A percentile compares a stretch with the other conserved stretches of the same genome.
These are phyloP conservation scores for Pogonomyrmex californicus DNA, from an alignment of 1,140 invertebrate genomes.

Conservation along the genomic window DNA sequence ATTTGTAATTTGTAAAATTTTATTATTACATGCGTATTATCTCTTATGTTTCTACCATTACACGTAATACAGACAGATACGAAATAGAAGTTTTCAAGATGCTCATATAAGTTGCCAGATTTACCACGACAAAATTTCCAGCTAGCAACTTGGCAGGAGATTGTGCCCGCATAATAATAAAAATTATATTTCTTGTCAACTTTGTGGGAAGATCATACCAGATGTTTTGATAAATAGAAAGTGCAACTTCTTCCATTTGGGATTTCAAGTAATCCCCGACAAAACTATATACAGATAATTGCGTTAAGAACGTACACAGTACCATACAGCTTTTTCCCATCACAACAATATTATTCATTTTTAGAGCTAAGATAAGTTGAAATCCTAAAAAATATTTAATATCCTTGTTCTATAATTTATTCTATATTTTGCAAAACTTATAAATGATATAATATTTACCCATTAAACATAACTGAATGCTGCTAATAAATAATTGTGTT, in stretches of 20 bases:
- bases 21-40: not conserved
- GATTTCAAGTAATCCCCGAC: slow-evolving; percentile 64
- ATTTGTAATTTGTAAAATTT: slow-evolving; percentile 2
- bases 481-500: slow-evolving; percentile 60
- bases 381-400: slow-evolving; percentile 58
- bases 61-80: slow-evolving; percentile 65
- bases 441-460: slow-evolving; percentile 44
- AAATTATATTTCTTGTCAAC: slow-evolving; percentile 39
- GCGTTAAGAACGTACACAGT: slow-evolving; percentile 15
- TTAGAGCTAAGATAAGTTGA: slow-evolving; percentile 66
- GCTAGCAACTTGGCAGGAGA: slow-evolving; percentile 42
- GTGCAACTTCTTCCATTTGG: slow-evolving; percentile 60
- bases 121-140: slow-evolving; percentile 53
- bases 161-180: slow-evolving; percentile 48
- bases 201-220: slow-evolving; percentile 58
- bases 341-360: not conserved
- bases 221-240: slow-evolving; percentile 21
- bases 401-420: not conserved
- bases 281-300: slow-evolving; percentile 60
- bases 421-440: not conserved
- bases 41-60: slow-evolving; percentile 62
- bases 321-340: slow-evolving; percentile 26
- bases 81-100: slow-evolving; percentile 70
- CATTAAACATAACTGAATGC: slow-evolving; percentile 47
- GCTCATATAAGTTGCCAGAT: slow-evolving; percentile 66